Evolutionary conservation across 2,797 vertebrate species (phyloP).

Genomic region (Anomalospiza imberbis): DNA sequence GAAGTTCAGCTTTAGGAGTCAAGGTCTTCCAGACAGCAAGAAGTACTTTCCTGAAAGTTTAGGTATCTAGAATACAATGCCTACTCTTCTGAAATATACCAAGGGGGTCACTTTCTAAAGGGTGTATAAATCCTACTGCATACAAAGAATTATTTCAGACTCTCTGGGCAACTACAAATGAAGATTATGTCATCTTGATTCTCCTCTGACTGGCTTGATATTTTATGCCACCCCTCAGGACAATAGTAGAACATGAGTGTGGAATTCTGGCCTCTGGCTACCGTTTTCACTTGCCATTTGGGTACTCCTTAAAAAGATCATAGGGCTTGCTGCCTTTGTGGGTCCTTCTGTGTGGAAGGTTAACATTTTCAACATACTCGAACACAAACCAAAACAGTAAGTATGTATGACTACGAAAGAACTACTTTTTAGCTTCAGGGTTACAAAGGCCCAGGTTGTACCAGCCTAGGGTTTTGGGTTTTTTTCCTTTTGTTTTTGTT

Average conservation of each 20-base stretch:
- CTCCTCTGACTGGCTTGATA: neutral
- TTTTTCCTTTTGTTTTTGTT: neutral
- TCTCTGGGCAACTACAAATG: neutral
- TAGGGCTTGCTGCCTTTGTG: neutral
- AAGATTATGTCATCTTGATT: neutral
- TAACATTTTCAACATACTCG: neutral
- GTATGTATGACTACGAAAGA: neutral
- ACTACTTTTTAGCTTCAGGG: neutral
- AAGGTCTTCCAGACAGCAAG: neutral
- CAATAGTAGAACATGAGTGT: accelerated
- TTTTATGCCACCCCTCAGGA: neutral
- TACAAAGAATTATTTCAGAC: neutral
- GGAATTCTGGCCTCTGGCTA: neutral
- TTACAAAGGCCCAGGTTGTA: neutral
- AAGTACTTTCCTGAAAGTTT: neutral
- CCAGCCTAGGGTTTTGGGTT: neutral
- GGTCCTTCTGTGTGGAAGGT: neutral
- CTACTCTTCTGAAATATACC: neutral
- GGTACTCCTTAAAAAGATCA: neutral
- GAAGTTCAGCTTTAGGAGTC: neutral
- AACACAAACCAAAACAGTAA: neutral
- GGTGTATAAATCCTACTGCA: neutral
- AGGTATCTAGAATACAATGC: neutral
- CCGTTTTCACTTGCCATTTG: neutral
- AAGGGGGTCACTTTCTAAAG: neutral